A percentile compares a stretch with the other conserved stretches of the same genome.
Conservation (phyloP, 2,888 invertebrate species). For the Drosophila lutescens region DNA sequence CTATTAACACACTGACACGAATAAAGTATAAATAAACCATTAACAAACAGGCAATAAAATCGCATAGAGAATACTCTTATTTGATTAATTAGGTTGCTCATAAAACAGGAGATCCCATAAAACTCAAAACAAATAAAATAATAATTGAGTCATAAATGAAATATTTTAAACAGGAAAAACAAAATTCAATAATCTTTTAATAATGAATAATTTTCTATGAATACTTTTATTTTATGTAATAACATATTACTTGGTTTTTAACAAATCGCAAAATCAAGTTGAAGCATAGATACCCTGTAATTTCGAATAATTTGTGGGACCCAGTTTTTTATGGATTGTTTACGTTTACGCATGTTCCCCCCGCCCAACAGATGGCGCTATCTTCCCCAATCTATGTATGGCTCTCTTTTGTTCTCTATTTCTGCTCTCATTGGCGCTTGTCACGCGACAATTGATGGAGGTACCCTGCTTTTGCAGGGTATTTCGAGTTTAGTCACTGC, state of each 20-base stretch:
- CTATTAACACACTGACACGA: neutral
- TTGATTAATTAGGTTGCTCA: neutral
- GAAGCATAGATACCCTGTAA: neutral
- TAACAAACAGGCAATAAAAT: neutral
- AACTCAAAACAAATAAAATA: too few species aligned
- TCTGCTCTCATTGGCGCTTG: slow-evolving; percentile 1
- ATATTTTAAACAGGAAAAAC: neutral
- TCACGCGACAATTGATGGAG: slow-evolving; percentile 18
- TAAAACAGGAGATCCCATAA: neutral
- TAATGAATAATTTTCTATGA: too few species aligned
- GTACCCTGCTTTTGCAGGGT: slow-evolving; percentile 9
- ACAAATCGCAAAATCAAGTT: neutral
- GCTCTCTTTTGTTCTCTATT: slow-evolving; percentile 1
- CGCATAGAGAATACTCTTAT: neutral
- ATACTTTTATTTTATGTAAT: too few species aligned
- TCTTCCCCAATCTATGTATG: neutral
- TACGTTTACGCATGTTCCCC: neutral
- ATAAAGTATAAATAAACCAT: neutral
- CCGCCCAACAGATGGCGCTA: slow-evolving; percentile 18
- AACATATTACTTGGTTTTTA: neutral
- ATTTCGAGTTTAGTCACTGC: slow-evolving; percentile 2
- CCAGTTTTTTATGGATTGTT: neutral
- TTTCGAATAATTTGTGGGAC: neutral
- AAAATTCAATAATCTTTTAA: neutral
- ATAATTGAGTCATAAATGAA: neutral